Base-by-base conservation (phyloP, 92 coral and sea anemone genomes). In the Diadumene lineata region DNA sequence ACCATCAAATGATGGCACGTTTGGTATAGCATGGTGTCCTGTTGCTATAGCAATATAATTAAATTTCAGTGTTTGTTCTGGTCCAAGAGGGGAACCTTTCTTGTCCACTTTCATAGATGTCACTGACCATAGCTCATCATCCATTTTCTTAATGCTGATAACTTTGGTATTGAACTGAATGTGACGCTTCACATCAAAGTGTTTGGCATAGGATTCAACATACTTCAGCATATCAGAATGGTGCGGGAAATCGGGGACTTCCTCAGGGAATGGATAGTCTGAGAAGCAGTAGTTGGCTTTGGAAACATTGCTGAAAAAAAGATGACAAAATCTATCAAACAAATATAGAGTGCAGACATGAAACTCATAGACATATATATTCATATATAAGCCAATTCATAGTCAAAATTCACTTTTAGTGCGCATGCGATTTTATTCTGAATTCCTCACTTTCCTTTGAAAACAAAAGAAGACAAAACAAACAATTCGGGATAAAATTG, bases 1-100 rank as follows among this genome's bases (percentile, higher is more conserved):
- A 27, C 90, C 90, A 1, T 62, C 85, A 72, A 89, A 89, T 23
- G 69, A 65, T 26, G 94, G 94, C 44, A 67, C 56, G 56, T 65
- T 86, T 61, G 94, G 91, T 27, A 34, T 70, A 25, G 94, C 69
- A 57, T 89, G 94, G 73, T 89, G 94, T n/a, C 94, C 94, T 22
- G 94, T 89, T 73, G 94, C 94, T 86, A 89, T 89, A 73, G 94
- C 94, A 79, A 89, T 84, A 82, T 73, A 78, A 43, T 66, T 86
- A 22, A 75, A 85, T 29, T 43, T 33, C 15, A 46, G 63, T 15
- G 78, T 71, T 61, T 75, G 29, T 69, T 27, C 56, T 0, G 67
- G 11, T 6, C 51, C 73, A 13, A 15, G 22, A 11, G 56, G 28
- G 22, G 62, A 76, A 43, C 84, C 84, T 38, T 81, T 53, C 11